Conservation (phyloP, 2,797 vertebrate species). For the Coracias cyanogaster region DNA sequence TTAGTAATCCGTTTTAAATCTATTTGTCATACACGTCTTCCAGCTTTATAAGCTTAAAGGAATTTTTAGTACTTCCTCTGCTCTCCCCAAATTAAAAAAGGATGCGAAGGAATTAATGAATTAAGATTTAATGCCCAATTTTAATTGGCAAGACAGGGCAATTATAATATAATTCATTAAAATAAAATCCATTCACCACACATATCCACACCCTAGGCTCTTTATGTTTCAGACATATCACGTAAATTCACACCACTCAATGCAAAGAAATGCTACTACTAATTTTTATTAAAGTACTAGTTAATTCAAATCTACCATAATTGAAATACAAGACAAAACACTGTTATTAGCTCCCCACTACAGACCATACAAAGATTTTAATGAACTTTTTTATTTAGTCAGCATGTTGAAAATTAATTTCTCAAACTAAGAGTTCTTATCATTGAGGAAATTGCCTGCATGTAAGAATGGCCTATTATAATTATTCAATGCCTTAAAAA, state of each 20-base stretch:
- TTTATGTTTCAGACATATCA: background rate
- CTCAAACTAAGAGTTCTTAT: conserved; percentile 62
- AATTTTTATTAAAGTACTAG: conserved; percentile 36
- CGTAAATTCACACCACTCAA: background rate
- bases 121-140: conserved; percentile 41
- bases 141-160: conserved; percentile 42
- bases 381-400: conserved; percentile 65
- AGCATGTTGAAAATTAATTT: conserved; percentile 67
- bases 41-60: conserved; percentile 28
- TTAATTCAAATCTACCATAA: conserved; percentile 40
- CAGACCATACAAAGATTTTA: conserved; percentile 37
- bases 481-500: conserved; percentile 18
- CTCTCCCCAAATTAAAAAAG: background rate
- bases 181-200: conserved; percentile 48
- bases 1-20: conserved; percentile 9
- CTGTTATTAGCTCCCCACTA: conserved; percentile 30
- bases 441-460: conserved; percentile 29
- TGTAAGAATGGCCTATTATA: background rate
- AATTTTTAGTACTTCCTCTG: background rate
- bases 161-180: conserved; percentile 41
- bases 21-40: background rate
- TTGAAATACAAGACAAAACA: conserved; percentile 52
- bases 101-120: conserved; percentile 20
- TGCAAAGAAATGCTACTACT: conserved; percentile 39
- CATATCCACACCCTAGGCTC: background rate